Evolutionary conservation across 2,797 vertebrate species (phyloP).

Genomic region (Graptemys geographica): DNA sequence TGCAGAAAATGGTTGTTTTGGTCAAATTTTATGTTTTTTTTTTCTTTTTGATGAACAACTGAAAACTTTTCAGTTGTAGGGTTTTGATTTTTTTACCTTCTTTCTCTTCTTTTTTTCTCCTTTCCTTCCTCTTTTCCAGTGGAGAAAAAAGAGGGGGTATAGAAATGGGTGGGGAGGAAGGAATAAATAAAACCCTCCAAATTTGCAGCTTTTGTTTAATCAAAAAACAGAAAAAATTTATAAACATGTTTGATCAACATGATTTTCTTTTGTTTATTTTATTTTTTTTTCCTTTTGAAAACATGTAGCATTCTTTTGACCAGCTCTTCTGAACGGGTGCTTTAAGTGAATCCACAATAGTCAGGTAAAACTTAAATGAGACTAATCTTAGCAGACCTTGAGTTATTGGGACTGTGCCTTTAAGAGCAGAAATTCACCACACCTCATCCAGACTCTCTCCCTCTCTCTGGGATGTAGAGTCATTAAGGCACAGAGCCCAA

Average conservation of each 20-base stretch:
- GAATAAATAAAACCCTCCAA: neutral
- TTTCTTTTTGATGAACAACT: neutral
- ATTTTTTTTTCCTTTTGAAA: no score
- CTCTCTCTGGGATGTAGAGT: neutral
- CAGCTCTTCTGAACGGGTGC: neutral
- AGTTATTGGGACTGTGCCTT: neutral
- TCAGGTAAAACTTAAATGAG: neutral
- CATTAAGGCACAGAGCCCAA: neutral
- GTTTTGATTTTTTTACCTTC: neutral
- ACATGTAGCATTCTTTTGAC: neutral
- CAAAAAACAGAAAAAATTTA: neutral
- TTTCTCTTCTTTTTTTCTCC: neutral
- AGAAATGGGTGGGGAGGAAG: neutral
- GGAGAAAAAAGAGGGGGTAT: neutral
- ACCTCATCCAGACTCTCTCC: neutral
- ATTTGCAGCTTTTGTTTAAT: neutral
- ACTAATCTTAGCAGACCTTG: neutral
- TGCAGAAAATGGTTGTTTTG: neutral
- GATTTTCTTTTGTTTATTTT: neutral
- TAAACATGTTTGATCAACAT: neutral
- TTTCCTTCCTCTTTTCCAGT: neutral
- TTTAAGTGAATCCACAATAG: neutral
- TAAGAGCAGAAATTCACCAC: neutral
- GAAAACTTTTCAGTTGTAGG: neutral
- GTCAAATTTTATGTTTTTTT: neutral